A percentile compares a stretch with the other conserved stretches of the same genome.
These are phyloP conservation scores for Himalopsyche japonica DNA, from an alignment of 2,888 invertebrate species.

Conservation along the genomic window DNA sequence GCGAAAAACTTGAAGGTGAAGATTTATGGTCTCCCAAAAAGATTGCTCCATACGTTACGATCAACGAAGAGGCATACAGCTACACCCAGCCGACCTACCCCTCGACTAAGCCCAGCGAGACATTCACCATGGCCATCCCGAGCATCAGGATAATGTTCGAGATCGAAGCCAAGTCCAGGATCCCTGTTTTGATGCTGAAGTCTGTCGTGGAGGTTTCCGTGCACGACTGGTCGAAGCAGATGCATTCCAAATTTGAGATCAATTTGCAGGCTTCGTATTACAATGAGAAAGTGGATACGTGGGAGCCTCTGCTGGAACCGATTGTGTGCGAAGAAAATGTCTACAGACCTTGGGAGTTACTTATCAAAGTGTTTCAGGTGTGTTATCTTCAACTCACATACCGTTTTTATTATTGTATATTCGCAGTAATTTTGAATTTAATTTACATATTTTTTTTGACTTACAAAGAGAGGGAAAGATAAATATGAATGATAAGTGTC, in stretches of 20 bases:
- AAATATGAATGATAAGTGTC: too few relatives aligned
- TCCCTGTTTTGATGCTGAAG: constrained; percentile 60
- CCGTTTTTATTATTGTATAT: too few relatives aligned
- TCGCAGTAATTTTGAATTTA: too few relatives aligned
- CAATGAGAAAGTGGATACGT: constrained; percentile 69
- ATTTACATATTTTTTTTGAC: too few relatives aligned
- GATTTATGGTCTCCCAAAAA: constrained; percentile 76
- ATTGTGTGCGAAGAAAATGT: constrained; percentile 67
- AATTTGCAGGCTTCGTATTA: constrained; percentile 62
- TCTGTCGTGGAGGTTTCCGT: constrained; percentile 63
- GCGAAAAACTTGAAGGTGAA: constrained; percentile 54
- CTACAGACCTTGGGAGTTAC: constrained; percentile 73
- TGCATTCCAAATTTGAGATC: constrained; percentile 54
- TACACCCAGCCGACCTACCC: constrained; percentile 53
- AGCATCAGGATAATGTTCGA: constrained; percentile 68
- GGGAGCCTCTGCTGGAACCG: constrained; percentile 86
- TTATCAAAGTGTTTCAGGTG: constrained; percentile 66
- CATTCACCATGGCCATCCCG: constrained; percentile 58
- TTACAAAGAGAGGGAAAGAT: too few relatives aligned
- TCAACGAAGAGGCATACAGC: constrained; percentile 44
- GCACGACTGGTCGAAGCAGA: constrained; percentile 69
- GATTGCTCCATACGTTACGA: constrained; percentile 50
- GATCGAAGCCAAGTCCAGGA: constrained; percentile 57
- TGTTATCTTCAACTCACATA: neutral
- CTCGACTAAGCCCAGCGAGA: constrained; percentile 54